These are phyloP conservation scores for Hypanus sabinus DNA, from an alignment of 2,113 vertebrate genomes.

Conservation along the genomic window DNA sequence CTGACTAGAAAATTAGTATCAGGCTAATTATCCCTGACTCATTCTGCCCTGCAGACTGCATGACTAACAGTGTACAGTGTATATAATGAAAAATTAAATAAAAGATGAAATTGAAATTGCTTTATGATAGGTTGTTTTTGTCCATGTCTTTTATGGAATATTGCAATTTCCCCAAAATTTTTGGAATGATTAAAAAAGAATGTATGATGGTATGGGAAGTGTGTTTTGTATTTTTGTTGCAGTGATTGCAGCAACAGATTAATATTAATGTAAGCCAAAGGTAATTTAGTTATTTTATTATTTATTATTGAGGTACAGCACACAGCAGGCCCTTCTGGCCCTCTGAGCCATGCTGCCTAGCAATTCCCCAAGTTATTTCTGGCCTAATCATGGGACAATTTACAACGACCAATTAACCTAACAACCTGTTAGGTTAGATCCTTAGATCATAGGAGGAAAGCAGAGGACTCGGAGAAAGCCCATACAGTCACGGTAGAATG, in stretches of 20 bases:
- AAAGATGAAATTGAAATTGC: slow-evolving; percentile 25
- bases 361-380: no score
- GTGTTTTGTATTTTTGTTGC: neutral
- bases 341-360: no score
- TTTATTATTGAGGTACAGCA: no score
- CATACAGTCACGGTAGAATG: no score
- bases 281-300: neutral
- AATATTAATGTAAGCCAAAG: neutral
- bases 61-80: slow-evolving; percentile 12
- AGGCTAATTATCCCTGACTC: slow-evolving; percentile 31
- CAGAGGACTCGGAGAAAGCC: no score
- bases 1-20: slow-evolving; percentile 31
- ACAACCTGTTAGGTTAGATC: no score
- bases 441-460: no score
- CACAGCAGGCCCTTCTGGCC: no score
- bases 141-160: neutral
- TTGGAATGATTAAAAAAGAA: neutral
- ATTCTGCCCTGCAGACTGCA: slow-evolving; percentile 29
- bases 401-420: no score
- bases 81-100: slow-evolving; percentile 34
- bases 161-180: neutral
- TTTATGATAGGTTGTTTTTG: neutral
- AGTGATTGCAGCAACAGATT: neutral
- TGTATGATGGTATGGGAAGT: neutral
- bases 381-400: no score